A percentile compares a stretch with the other conserved stretches of the same genome.
phyloP scores from a whole-genome alignment of 2,113 vertebrate species.

The Vimba vimba region DNA sequence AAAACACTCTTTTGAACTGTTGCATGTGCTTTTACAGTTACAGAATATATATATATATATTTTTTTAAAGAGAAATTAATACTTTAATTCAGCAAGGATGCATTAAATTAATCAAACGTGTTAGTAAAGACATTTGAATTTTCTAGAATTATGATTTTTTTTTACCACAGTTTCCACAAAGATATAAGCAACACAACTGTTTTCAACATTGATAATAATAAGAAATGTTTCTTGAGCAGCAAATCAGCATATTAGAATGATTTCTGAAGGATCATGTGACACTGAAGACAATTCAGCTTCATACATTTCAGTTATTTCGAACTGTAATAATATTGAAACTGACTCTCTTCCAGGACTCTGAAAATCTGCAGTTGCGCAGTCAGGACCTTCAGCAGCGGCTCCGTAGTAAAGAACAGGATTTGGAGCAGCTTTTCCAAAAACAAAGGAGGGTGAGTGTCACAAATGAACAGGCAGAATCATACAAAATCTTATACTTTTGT shows the following conservation, averaged over 20 bases:
- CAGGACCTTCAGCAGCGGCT: conserved; percentile 84
- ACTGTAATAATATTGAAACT: no score
- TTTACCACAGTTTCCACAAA: neutral
- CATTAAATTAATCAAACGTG: neutral
- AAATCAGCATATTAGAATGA: no score
- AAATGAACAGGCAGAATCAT: neutral
- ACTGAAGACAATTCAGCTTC: no score
- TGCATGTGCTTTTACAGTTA: neutral
- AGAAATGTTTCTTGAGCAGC: neutral
- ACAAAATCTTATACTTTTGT: neutral
- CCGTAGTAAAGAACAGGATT: conserved; percentile 83
- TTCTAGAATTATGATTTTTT: no score
- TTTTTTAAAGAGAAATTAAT: neutral
- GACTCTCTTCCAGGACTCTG: conserved; percentile 79
- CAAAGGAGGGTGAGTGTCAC: conserved; percentile 79
- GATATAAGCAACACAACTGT: neutral
- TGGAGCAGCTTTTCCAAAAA: conserved; percentile 83
- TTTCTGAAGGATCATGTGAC: no score
- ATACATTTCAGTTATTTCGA: no score
- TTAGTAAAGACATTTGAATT: neutral
- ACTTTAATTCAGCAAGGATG: neutral
- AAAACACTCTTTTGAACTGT: neutral
- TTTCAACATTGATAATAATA: neutral
- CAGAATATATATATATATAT: neutral
- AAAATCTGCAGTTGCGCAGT: conserved; percentile 80